Evolutionary conservation across 2,888 invertebrate genomes (phyloP).

Genomic region (Caenorhabditis sp.): DNA sequence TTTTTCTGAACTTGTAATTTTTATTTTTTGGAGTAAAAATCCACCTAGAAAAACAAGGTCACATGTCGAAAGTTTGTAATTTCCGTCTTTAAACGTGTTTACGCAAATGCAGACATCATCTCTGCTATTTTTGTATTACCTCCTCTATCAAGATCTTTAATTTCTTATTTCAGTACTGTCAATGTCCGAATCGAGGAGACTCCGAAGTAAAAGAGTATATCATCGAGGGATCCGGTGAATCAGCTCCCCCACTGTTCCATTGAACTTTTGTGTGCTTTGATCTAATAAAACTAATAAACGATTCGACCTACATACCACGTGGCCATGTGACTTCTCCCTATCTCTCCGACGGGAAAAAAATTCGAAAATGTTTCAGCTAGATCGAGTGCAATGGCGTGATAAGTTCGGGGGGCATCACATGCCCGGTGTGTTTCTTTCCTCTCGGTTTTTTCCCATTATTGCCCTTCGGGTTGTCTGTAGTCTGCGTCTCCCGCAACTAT

Average conservation of each 20-base stretch:
- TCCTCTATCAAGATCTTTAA: slow-evolving; percentile 6
- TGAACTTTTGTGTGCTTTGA: slow-evolving; percentile 29
- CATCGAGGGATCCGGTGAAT: slow-evolving; percentile 34
- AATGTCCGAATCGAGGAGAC: slow-evolving; percentile 61
- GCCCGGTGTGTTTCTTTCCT: slow-evolving; percentile 39
- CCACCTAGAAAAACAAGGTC: slow-evolving; percentile 22
- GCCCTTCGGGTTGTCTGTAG: slow-evolving; percentile 31
- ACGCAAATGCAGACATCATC: slow-evolving; percentile 19
- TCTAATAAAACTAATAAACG: slow-evolving; percentile 32
- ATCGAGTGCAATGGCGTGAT: slow-evolving; percentile 58
- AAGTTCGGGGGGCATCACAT: slow-evolving; percentile 51
- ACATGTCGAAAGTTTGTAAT: slow-evolving; percentile 1
- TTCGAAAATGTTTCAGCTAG: slow-evolving; percentile 37
- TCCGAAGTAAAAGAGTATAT: slow-evolving; percentile 13
- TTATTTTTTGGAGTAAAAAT: background rate
- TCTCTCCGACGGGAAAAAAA: background rate
- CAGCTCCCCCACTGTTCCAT: slow-evolving; percentile 13
- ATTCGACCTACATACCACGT: slow-evolving; percentile 23
- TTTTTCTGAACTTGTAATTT: background rate
- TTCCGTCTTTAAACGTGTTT: slow-evolving; percentile 18
- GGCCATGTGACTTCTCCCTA: slow-evolving; percentile 31
- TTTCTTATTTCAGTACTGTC: slow-evolving; percentile 61
- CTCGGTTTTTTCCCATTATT: slow-evolving; percentile 13
- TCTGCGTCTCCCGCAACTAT: slow-evolving; percentile 29
- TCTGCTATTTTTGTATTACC: background rate